phyloP scores from a whole-genome alignment of 2,113 vertebrate species.

The Candoia aspera region DNA sequence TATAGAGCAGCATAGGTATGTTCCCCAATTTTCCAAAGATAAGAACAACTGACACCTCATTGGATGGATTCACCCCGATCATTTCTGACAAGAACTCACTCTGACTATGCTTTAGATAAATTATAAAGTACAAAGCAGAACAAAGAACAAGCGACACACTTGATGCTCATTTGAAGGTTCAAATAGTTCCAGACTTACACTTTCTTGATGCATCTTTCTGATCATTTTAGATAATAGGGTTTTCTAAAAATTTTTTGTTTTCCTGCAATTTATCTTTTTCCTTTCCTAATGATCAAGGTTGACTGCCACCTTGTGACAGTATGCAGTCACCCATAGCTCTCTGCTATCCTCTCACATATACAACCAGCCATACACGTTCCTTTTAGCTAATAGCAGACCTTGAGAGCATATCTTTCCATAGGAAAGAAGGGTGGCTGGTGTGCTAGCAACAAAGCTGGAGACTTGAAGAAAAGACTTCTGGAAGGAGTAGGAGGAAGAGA shows the following conservation, averaged over 20 bases:
- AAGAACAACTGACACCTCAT: not conserved
- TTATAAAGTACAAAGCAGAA: conserved; percentile 8
- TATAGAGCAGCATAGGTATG: not conserved
- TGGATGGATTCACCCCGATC: not conserved
- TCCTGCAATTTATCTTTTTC: not conserved
- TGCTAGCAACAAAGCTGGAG: not conserved
- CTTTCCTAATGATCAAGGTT: not conserved
- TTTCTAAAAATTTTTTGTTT: not conserved
- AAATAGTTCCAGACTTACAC: not conserved
- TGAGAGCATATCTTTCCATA: not conserved
- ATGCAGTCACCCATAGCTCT: not conserved
- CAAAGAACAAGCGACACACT: not conserved
- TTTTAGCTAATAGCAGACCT: not conserved
- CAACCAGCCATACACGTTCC: not conserved
- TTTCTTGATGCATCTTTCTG: not conserved
- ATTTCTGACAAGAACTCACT: not conserved
- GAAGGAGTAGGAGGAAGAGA: not conserved
- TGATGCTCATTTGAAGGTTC: not conserved
- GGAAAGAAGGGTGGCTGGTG: not conserved
- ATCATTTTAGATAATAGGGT: not conserved
- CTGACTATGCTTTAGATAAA: conserved; percentile 4
- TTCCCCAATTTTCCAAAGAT: not conserved
- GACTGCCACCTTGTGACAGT: conserved; percentile 9
- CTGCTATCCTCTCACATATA: not conserved
- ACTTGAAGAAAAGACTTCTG: not conserved